phyloP scores from a whole-genome alignment of 2,113 vertebrate species.

The Tupaia chinensis region DNA sequence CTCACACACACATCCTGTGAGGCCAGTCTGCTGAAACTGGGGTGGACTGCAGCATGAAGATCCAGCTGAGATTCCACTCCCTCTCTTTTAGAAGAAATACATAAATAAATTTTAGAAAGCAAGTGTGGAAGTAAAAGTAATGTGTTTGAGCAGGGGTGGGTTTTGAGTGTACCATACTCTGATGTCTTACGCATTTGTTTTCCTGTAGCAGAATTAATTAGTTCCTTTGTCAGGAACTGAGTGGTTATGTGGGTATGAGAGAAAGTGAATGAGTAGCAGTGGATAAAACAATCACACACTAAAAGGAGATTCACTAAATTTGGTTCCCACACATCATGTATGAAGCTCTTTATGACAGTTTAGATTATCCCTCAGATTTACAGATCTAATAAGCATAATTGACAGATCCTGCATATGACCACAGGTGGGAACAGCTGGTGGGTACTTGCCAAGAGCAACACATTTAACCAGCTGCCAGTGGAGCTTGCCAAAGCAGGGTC shows the following conservation, averaged over 20 bases:
- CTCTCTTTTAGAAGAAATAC: too few species aligned
- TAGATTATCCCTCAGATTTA: conserved; percentile 67
- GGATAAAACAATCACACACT: conserved; percentile 32
- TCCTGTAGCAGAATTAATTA: not conserved
- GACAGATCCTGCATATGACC: conserved; percentile 70
- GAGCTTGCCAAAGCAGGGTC: conserved; percentile 71
- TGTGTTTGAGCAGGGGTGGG: not conserved
- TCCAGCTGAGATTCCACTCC: too few species aligned
- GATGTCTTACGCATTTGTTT: not conserved
- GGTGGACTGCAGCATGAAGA: too few species aligned
- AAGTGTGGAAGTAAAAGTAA: not conserved
- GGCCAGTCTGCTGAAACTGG: too few species aligned
- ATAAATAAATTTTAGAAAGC: not conserved
- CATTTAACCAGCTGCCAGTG: conserved; percentile 72
- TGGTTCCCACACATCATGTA: not conserved
- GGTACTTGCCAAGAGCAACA: conserved; percentile 73
- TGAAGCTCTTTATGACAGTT: conserved; percentile 51
- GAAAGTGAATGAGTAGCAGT: conserved; percentile 17
- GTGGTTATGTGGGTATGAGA: not conserved
- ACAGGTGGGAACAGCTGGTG: conserved; percentile 80
- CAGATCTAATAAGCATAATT: conserved; percentile 70
- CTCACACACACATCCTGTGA: too few species aligned
- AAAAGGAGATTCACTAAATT: conserved; percentile 29
- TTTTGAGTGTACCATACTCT: not conserved
- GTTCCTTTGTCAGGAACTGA: not conserved